These are phyloP conservation scores for Bellardia bayeri DNA, from an alignment of 2,888 invertebrate species.

Conservation along the genomic window DNA sequence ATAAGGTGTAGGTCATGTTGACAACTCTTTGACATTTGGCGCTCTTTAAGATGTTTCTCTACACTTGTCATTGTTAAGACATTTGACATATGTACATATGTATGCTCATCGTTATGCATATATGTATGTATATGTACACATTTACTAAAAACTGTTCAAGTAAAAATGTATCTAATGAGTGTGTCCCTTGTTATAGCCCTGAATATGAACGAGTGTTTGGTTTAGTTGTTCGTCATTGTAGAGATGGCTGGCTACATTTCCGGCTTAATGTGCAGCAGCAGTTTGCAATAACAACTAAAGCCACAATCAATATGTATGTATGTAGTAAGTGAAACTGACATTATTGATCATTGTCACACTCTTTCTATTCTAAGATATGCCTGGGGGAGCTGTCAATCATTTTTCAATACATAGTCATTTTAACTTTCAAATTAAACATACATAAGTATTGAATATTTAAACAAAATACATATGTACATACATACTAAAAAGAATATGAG, in stretches of 20 bases:
- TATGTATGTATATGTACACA: no score
- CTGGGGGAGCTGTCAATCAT: constrained; percentile 68
- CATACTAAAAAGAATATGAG: no score
- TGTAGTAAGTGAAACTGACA: constrained; percentile 60
- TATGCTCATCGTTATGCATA: constrained; percentile 43
- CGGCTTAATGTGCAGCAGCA: constrained; percentile 57
- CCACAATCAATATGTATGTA: constrained; percentile 15
- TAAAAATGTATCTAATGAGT: constrained; percentile 13
- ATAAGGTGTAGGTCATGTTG: constrained; percentile 67
- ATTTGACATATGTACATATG: constrained; percentile 55
- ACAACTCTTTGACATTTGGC: constrained; percentile 73
- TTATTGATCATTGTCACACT: constrained; percentile 52
- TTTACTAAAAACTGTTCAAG: no score
- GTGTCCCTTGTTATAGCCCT: not conserved
- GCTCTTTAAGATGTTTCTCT: constrained; percentile 65
- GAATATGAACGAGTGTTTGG: constrained; percentile 22
- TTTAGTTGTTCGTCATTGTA: constrained; percentile 68
- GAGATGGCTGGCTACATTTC: constrained; percentile 65
- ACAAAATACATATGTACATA: no score
- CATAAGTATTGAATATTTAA: no score
- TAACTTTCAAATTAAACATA: no score
- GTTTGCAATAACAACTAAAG: constrained; percentile 18
- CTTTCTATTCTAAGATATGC: not conserved
- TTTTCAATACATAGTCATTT: constrained; percentile 6
- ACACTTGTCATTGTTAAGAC: constrained; percentile 71